Evolutionary conservation across 2,888 invertebrate species (phyloP).

Genomic region (Drosophila barbarae): DNA sequence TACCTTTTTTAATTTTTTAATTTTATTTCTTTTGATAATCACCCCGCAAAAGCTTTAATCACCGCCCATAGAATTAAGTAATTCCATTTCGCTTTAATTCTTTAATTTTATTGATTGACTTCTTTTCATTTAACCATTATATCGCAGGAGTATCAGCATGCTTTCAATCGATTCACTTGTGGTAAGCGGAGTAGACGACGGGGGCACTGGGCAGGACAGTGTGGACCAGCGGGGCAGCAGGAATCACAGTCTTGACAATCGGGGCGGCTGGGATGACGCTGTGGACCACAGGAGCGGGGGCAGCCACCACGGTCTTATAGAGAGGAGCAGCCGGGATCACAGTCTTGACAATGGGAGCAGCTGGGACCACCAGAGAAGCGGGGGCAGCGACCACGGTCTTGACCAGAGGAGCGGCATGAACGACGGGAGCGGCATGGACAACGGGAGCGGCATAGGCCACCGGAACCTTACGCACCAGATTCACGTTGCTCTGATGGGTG

Average conservation of each 20-base stretch:
- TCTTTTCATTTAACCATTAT: slow-evolving; percentile 1
- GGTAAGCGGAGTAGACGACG: slow-evolving; percentile 59
- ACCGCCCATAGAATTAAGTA: too few relatives aligned
- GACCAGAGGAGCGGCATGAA: slow-evolving; percentile 49
- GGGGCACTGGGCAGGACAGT: slow-evolving; percentile 33
- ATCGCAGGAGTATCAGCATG: slow-evolving; percentile 12
- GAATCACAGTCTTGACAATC: slow-evolving; percentile 52
- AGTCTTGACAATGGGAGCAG: slow-evolving; percentile 50
- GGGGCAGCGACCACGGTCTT: slow-evolving; percentile 44
- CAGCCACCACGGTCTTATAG: slow-evolving; percentile 24
- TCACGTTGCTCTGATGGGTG: slow-evolving; percentile 82
- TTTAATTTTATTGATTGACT: slow-evolving; percentile 1
- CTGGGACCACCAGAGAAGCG: slow-evolving; percentile 45
- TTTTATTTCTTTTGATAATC: background rate
- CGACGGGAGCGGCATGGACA: slow-evolving; percentile 45
- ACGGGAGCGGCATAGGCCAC: slow-evolving; percentile 73
- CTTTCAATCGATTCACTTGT: slow-evolving; percentile 55
- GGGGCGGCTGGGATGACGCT: slow-evolving; percentile 41
- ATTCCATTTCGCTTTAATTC: background rate
- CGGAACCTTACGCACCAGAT: slow-evolving; percentile 80
- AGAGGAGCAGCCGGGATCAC: slow-evolving; percentile 52
- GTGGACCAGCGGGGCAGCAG: slow-evolving; percentile 44
- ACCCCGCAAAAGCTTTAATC: too few relatives aligned
- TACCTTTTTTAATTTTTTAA: too few relatives aligned
- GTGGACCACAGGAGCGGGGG: slow-evolving; percentile 53